A percentile compares a stretch with the other conserved stretches of the same genome.
phyloP scores from a whole-genome alignment of 2,888 invertebrate genomes.

The Pardosa pseudoannulata region DNA sequence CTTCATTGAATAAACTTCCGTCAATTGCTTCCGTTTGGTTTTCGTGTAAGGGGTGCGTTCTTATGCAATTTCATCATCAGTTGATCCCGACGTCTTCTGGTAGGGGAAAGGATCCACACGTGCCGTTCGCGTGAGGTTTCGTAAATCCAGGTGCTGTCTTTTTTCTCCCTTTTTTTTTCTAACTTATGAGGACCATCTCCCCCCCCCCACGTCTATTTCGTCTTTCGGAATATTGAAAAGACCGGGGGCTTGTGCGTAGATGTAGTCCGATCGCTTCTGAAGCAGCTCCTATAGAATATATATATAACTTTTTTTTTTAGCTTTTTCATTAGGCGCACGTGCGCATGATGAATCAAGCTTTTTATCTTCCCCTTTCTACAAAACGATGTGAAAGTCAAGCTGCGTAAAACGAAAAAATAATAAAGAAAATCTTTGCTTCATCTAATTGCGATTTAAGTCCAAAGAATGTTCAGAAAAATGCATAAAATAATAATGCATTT shows the following conservation, averaged over 20 bases:
- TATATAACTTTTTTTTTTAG: background rate
- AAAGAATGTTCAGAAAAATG: no score
- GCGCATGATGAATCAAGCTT: background rate
- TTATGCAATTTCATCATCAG: background rate
- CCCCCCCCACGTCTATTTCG: conserved; percentile 26
- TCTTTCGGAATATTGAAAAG: background rate
- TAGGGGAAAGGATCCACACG: conserved; percentile 39
- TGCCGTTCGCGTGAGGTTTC: conserved; percentile 56
- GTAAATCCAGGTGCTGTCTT: conserved; percentile 57
- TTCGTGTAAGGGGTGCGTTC: conserved; percentile 22
- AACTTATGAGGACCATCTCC: background rate
- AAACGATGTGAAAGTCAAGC: no score
- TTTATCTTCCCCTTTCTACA: background rate
- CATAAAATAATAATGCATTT: no score
- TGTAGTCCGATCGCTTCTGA: background rate
- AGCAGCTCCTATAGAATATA: conserved; percentile 26
- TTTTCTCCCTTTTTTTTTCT: background rate
- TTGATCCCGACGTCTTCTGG: background rate
- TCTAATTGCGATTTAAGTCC: no score
- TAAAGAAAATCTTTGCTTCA: no score
- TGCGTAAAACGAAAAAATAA: no score
- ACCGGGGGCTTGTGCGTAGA: conserved; percentile 31
- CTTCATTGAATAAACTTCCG: conserved; percentile 6
- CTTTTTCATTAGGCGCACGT: conserved; percentile 30
- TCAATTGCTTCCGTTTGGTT: conserved; percentile 51